These are phyloP conservation scores for Asarcornis scutulata DNA, from an alignment of 2,113 vertebrate species.

Conservation along the genomic window DNA sequence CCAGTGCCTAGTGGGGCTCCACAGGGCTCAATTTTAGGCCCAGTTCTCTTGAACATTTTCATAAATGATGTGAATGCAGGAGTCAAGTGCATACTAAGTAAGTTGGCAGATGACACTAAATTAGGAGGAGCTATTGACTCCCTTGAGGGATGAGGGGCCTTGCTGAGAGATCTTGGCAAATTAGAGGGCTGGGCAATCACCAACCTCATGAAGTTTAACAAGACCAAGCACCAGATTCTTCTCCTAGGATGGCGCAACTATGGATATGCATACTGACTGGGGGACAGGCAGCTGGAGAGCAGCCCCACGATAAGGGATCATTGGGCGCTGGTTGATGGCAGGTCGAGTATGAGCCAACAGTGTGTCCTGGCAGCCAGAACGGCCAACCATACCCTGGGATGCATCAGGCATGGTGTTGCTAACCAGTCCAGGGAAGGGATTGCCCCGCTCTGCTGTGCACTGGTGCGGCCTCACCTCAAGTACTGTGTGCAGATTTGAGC, in stretches of 20 bases:
- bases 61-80: not conserved
- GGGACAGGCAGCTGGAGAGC: not conserved
- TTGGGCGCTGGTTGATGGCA: not conserved
- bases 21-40: not conserved
- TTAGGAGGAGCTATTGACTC: not conserved
- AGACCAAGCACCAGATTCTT: not conserved
- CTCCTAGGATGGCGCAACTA: not conserved
- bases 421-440: not conserved
- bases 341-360: not conserved
- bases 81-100: not conserved
- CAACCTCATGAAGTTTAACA: not conserved
- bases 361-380: not conserved
- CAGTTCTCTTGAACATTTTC: not conserved
- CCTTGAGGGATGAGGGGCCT: not conserved
- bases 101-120: not conserved
- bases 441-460: not conserved
- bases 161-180: not conserved
- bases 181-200: not conserved
- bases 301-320: not conserved
- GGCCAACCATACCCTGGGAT: not conserved
- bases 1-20: not conserved
- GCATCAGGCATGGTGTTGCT: too few species aligned
- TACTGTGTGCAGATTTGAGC: not conserved
- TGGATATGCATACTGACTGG: not conserved
- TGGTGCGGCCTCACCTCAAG: not conserved